Base-by-base conservation (phyloP, 2,888 invertebrate genomes). In the Melieria omissa region DNA sequence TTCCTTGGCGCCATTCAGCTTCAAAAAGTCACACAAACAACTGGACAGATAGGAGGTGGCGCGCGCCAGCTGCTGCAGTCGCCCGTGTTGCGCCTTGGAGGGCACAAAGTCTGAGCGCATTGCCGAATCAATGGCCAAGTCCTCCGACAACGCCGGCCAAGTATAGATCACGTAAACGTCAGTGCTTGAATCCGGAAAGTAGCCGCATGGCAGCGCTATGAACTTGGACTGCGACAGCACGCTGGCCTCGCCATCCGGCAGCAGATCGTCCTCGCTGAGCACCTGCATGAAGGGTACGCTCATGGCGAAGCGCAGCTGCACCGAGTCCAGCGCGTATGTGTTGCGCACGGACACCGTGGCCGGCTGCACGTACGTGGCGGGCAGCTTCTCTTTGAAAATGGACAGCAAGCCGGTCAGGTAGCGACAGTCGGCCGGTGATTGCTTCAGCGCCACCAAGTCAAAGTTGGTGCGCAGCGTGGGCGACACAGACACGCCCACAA, bases 101-200 rank as follows among this genome's bases (percentile, higher is more conserved):
- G 98, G 96, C 84, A 97, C 93, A 80, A 98, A 92, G 85, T 97
- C 96, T 29, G 95, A 93, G 86, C 94, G 95, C 75, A 91, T 91
- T 78, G 95, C 93, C 75, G 94, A 95, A 84, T 99, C 98, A 2
- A 96, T 92, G 44, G 96, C 92, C 72, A 94, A 90, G 84, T 94
- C 93, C 85, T 97, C 97, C 3, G 93, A 91, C 76, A 97, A 89
- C 82, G 92, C 90, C 0, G 94, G 93, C 98, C 98, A 98, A 42
- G 93, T 93, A 58, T 95, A 92, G 83, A 93, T 93, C 14, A 97
- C 86, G 74, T 92, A 88, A 44, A 96, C 89, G 84, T 93, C 92
- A 67, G 92, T 92, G 76, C 95, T 89, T 0, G 96, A 95, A 87
- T 96, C 93, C 66, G 91, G 92, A 47, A 92, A 91, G 45, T 95